These are phyloP conservation scores for Gallinago paraguaiae DNA, from an alignment of 2,113 vertebrate species.

Conservation along the genomic window DNA sequence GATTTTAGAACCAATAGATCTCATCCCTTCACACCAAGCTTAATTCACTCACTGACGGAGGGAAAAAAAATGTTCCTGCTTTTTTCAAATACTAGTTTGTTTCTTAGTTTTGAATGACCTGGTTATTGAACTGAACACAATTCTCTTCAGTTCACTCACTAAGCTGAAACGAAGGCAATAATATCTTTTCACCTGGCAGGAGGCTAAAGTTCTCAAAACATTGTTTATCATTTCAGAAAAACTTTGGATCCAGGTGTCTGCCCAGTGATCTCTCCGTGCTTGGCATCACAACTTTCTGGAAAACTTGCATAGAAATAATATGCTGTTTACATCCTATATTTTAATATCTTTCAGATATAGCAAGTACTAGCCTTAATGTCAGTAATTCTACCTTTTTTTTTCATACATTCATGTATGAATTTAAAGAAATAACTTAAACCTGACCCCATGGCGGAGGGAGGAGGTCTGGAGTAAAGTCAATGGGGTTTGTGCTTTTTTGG, in stretches of 20 bases:
- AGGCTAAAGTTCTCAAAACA: neutral
- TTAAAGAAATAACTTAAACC: neutral
- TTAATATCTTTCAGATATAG: neutral
- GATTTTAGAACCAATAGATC: neutral
- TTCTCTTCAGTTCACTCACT: neutral
- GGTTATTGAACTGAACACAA: constrained; percentile 1
- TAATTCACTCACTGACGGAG: neutral
- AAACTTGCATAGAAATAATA: neutral
- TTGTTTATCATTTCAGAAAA: neutral
- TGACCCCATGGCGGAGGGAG: neutral
- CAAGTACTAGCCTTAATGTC: neutral
- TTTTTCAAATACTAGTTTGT: constrained; percentile 43
- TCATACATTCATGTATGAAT: neutral
- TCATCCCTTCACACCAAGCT: neutral
- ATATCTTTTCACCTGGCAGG: neutral
- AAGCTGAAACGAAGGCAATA: neutral
- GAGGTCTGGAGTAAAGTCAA: neutral
- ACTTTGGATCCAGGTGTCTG: neutral
- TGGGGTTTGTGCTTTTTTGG: neutral
- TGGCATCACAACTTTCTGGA: neutral
- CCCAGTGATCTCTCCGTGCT: neutral
- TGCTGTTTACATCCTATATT: neutral
- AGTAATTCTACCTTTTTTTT: neutral
- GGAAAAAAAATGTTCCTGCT: constrained; percentile 21
- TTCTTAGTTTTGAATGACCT: constrained; percentile 32